Evolutionary conservation across 1,140 invertebrate species (phyloP).

Genomic region (Tetranychus urticae): DNA sequence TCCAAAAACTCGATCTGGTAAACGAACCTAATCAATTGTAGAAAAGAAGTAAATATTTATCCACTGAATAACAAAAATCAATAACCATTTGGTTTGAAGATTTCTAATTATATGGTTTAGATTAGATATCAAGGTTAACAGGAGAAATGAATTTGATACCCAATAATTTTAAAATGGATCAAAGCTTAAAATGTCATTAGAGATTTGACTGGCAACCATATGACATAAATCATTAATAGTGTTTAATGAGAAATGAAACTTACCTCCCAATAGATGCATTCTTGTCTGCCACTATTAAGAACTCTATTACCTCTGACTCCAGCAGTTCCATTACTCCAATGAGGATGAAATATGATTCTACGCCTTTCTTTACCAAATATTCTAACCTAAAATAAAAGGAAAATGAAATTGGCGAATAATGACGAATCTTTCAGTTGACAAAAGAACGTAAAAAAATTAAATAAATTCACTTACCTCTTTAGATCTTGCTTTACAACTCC

Average conservation of each 20-base stretch:
- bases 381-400: conserved; percentile 22
- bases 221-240: background rate
- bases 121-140: too few relatives aligned
- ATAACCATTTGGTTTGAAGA: background rate
- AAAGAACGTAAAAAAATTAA: background rate
- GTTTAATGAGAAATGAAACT: conserved; percentile 1
- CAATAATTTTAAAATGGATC: too few relatives aligned
- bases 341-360: conserved; percentile 39
- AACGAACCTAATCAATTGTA: conserved; percentile 12
- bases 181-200: too few relatives aligned
- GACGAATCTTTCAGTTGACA: background rate
- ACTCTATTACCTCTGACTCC: conserved; percentile 35
- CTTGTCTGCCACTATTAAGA: conserved; percentile 29
- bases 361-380: conserved; percentile 26
- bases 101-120: too few relatives aligned
- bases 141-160: too few relatives aligned
- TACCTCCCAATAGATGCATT: conserved; percentile 42
- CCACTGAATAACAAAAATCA: background rate
- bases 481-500: background rate
- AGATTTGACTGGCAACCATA: too few relatives aligned
- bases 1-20: conserved; percentile 40
- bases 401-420: background rate
- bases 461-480: background rate
- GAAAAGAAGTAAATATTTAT: background rate
- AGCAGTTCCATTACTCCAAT: conserved; percentile 47